Evolutionary conservation across 2,113 vertebrate genomes (phyloP), one percentile per base, ranked within the genome.

Genomic region (Arothron firmamentum): DNA sequence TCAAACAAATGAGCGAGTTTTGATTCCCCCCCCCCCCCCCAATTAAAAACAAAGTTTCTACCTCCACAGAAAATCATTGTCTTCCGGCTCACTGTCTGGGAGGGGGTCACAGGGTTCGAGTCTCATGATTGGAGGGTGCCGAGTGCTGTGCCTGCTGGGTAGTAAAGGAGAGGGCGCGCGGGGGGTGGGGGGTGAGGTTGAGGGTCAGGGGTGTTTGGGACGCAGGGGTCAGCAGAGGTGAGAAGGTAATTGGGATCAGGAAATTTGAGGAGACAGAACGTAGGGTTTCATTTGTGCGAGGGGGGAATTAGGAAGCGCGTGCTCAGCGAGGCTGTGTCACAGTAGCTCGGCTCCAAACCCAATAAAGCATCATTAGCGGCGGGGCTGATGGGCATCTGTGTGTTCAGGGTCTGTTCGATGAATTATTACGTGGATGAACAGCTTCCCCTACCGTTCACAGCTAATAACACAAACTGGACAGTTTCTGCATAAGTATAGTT

Each of bases 71-170:
- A 73, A 48, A 48, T 73, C 72, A 79, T 66, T 74, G 85, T 83
- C 61, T 65, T 14, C 52, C 11, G 60, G 15, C 51, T 52, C 58
- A 42, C 34, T 2, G 0, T 61, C 52, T 56, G 56, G 60, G 28
- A 3, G 17, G 68, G 71, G 82, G 82, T 86, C 84, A 70, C 17
- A 0, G 58, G 53, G 85, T 80, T 88, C 65, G 52, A 56, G 14
- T 51, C 48, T 0, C 67, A 50, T 68, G 75, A 85, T 87, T 87
- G 81, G 70, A 83, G 73, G 78, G 80, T 83, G 87, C 78, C 71
- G 83, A 87, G 66, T 82, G 85, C 80, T 86, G 84, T 86, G 85
- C 87, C 86, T 89, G 78, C 85, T 84, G 82, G 85, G 80, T 84
- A 84, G 76, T 81, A 79, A 85, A 81, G 64, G 45, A 75, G 72